Base-by-base conservation (phyloP, 1,140 invertebrate species). In the Arion vulgaris region DNA sequence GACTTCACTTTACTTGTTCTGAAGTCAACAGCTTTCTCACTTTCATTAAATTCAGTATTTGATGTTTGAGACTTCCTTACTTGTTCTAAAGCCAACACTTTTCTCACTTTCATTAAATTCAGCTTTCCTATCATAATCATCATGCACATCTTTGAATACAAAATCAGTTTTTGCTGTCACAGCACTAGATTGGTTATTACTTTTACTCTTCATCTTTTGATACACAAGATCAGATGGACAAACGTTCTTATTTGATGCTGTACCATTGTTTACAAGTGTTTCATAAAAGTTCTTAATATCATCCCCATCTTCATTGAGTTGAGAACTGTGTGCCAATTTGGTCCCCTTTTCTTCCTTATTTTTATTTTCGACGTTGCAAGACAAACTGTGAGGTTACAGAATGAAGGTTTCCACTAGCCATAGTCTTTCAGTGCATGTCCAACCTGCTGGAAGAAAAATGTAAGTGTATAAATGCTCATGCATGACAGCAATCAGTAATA, bases 261-360 rank as follows among this genome's bases (percentile, higher is more conserved):
- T 32, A 17, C 23, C 23, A 2, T 72, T 23, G 26, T 28, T 72
- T 41, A 72, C n/a, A 5, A 79, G 1, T 39, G 78, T 68, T 71
- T 80, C 78, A 71, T 80, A 80, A 71, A 80, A 80, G 7, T 45
- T 41, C 28, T 71, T 80, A 36, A 80, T 28, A 32, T 80, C 78
- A 28, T 80, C 36, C 28, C 66, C 78, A 28, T 11, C 19, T 66
- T 5, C n/a, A 32, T 11, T 28, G 32, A 17, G 2, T 17, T 66
- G n/a, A 32, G 62, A 13, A 15, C 19, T 66, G 17, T 34, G 7
- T 32, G 49, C 45, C 53, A 11, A 32, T 53, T 5, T 49, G 7
- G 28, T 19, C 23, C 13, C n/a, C 71, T 71, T 45, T 1, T 23
- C 28, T 39, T n/a, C 45, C 4, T 34, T 5, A 66, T 36, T 26